Evolutionary conservation across 2,888 invertebrate genomes (phyloP), one percentile per base, ranked within the genome.

Genomic region (Dryadula phaetusa): DNA sequence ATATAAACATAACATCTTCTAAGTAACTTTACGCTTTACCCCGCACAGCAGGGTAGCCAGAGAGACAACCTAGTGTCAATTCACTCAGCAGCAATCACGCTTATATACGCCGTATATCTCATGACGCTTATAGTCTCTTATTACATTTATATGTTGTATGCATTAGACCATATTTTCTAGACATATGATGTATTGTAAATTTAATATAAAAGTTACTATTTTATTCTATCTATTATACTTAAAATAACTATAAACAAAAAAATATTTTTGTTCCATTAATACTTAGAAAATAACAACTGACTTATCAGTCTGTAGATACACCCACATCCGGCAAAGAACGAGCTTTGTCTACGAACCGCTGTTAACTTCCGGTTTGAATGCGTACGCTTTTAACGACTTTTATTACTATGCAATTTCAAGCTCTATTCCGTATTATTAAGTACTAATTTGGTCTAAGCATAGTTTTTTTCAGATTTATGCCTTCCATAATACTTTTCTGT

Each of bases 391-490:
- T 84, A 85, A 86, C 84, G 82, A 82, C 79, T 75, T 54, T 42
- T 58, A 8, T 12, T 18, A 49, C 56, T 52, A 66, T 10, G 18
- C 46, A 12, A 69, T 62, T 67, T 52, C 56, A n/a, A 61, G 60
- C 65, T 34, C 46, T 66, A 64, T 52, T 12, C 1, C 16, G 7
- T 22, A 5, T 0, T 0, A 7, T 20, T 58, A 70, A 56, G 62
- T 34, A 40, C n/a, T n/a, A 34, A 44, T 46, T 64, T 70, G 7
- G 40, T 66, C 22, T 37, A 28, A 22, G 58, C 12, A 28, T 67
- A 68, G 65, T 61, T 71, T 76, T 78, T 77, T 78, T 79, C 74
- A 83, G 83, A 88, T 88, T 88, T 88, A 88, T 84, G 84, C 79
- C 79, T 82, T 82, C 79, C 79, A 81, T 76, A 78, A 76, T 79